Evolutionary conservation across 1,140 invertebrate species (phyloP).

Genomic region (Wasmannia auropunctata): DNA sequence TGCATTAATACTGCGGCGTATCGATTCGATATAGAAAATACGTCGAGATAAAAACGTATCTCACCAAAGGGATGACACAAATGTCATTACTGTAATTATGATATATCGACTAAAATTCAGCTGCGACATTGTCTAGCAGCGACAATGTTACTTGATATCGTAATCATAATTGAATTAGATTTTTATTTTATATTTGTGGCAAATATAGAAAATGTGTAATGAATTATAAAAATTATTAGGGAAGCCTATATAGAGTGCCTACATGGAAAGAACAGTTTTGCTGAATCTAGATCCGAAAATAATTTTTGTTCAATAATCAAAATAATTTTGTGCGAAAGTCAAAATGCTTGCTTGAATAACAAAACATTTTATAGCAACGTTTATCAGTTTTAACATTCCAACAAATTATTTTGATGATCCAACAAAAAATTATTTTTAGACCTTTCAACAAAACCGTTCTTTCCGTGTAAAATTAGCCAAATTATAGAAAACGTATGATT

Average conservation of each 20-base stretch:
- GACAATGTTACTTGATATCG: background rate
- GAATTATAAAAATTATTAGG: background rate
- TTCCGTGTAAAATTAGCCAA: too few relatives aligned
- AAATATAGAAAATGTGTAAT: background rate
- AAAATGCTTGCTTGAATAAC: too few relatives aligned
- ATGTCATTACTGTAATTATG: background rate
- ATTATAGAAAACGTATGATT: too few relatives aligned
- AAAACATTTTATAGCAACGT: too few relatives aligned
- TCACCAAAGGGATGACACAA: background rate
- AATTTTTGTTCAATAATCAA: too few relatives aligned
- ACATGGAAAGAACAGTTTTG: too few relatives aligned
- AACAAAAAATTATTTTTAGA: too few relatives aligned
- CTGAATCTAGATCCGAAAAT: too few relatives aligned
- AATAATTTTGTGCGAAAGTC: too few relatives aligned
- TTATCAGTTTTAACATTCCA: too few relatives aligned
- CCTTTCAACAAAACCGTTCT: too few relatives aligned
- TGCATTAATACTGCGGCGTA: background rate
- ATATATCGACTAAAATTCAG: background rate
- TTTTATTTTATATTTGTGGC: background rate
- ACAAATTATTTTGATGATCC: too few relatives aligned
- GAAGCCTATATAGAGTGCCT: background rate
- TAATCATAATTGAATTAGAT: background rate
- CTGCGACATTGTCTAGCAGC: background rate
- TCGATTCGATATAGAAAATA: background rate
- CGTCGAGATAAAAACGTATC: background rate